Evolutionary conservation across 2,888 invertebrate species (phyloP).

Genomic region (Andrena minutula): DNA sequence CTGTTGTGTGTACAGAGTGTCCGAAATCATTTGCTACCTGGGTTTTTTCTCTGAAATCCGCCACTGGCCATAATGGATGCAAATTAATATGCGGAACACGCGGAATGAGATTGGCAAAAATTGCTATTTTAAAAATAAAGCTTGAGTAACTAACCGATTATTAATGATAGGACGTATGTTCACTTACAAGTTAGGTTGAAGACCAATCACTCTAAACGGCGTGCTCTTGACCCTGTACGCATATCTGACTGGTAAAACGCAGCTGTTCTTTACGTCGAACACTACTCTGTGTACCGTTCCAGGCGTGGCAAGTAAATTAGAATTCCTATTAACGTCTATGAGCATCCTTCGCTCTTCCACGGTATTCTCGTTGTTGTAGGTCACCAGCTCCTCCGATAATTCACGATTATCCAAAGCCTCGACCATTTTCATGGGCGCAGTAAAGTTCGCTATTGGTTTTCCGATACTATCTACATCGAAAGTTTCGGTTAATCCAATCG

Average conservation of each 20-base stretch:
- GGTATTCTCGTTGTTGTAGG: slow-evolving; percentile 51
- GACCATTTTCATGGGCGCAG: slow-evolving; percentile 36
- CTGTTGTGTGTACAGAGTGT: no score
- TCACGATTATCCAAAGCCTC: slow-evolving; percentile 56
- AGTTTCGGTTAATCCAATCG: slow-evolving; percentile 33
- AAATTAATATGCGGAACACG: no score
- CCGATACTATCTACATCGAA: slow-evolving; percentile 29
- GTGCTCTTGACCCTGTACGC: slow-evolving; percentile 87
- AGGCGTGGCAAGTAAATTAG: slow-evolving; percentile 77
- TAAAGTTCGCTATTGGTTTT: not conserved
- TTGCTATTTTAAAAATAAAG: not conserved
- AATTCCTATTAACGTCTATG: slow-evolving; percentile 77
- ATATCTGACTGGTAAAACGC: slow-evolving; percentile 87
- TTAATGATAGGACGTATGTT: not conserved
- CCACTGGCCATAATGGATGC: no score
- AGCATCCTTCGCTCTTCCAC: slow-evolving; percentile 47
- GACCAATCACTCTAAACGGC: slow-evolving; percentile 86
- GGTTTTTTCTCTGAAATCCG: no score
- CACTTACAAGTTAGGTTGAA: slow-evolving; percentile 87
- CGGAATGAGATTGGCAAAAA: no score
- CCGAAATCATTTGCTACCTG: no score
- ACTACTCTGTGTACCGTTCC: slow-evolving; percentile 85
- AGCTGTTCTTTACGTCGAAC: slow-evolving; percentile 91
- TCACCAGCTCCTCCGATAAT: slow-evolving; percentile 69
- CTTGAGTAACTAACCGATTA: not conserved